phyloP scores from a whole-genome alignment of 2,888 invertebrate genomes.

The Smittia aterrima region DNA sequence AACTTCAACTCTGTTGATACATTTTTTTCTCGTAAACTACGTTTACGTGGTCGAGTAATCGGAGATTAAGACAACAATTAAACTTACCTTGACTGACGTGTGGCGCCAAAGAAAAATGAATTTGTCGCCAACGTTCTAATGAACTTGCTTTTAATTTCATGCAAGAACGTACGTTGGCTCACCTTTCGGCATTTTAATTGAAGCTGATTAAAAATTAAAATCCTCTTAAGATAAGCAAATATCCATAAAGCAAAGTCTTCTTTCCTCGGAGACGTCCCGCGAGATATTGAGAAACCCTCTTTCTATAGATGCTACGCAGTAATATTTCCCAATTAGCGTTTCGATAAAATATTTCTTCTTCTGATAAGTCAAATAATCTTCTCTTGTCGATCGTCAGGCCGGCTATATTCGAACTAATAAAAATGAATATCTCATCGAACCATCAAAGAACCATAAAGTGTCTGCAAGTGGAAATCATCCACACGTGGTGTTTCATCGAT shows the following conservation, averaged over 20 bases:
- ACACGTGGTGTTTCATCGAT: conserved; percentile 67
- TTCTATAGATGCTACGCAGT: too few species aligned
- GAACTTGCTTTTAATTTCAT: conserved; percentile 18
- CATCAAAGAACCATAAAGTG: conserved; percentile 58
- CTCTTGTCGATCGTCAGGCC: conserved; percentile 55
- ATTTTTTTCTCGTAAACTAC: background rate
- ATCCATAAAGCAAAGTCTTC: background rate
- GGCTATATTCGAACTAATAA: conserved; percentile 65
- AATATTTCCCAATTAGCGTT: conserved; percentile 22
- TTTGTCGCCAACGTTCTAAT: background rate
- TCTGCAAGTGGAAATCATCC: conserved; percentile 58
- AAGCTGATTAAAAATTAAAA: conserved; percentile 16
- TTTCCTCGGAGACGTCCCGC: background rate
- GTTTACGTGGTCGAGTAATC: background rate
- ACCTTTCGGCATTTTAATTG: conserved; percentile 12
- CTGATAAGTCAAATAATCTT: background rate
- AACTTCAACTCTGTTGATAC: background rate
- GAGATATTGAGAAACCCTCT: too few species aligned
- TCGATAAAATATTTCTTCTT: background rate
- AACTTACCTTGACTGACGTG: conserved; percentile 20
- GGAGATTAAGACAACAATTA: background rate
- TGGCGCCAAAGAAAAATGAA: conserved; percentile 10
- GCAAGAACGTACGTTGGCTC: background rate
- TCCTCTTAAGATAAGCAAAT: conserved; percentile 8
- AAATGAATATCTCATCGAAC: conserved; percentile 72